These are phyloP conservation scores for Anser cygnoides DNA, from an alignment of 2,113 vertebrate genomes.

Conservation along the genomic window DNA sequence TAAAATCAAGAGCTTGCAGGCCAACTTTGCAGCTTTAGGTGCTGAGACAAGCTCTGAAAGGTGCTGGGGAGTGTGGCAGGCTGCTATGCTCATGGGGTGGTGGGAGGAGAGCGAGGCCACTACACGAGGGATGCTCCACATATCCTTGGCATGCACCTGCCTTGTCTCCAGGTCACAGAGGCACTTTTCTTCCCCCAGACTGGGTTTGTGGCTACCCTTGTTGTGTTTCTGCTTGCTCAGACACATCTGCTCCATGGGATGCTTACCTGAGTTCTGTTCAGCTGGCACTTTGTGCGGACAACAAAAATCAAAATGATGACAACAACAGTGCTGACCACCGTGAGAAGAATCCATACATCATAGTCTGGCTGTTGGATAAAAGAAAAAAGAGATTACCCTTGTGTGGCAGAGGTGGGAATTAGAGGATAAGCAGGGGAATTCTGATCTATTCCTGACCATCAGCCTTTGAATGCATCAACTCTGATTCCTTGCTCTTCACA, in stretches of 20 bases:
- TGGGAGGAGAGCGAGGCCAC: neutral
- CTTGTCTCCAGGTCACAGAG: neutral
- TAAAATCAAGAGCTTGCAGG: neutral
- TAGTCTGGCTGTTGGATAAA: constrained; percentile 85
- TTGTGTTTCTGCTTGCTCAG: neutral
- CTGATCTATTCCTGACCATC: neutral
- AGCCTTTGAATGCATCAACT: neutral
- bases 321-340: constrained; percentile 87
- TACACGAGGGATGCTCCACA: accelerated
- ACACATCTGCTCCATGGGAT: neutral
- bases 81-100: neutral
- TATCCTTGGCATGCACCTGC: neutral
- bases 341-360: constrained; percentile 93
- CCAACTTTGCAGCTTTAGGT: neutral
- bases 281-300: constrained; percentile 87
- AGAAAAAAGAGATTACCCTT: neutral
- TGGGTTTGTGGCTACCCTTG: neutral
- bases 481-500: neutral
- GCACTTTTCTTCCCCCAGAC: neutral
- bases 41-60: neutral
- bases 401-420: neutral
- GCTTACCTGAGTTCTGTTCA: constrained; percentile 86
- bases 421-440: neutral
- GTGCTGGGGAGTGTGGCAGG: neutral
- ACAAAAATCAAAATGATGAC: constrained; percentile 88